Evolutionary conservation across 1,140 invertebrate species (phyloP).

Genomic region (Chironomus striatipennis): DNA sequence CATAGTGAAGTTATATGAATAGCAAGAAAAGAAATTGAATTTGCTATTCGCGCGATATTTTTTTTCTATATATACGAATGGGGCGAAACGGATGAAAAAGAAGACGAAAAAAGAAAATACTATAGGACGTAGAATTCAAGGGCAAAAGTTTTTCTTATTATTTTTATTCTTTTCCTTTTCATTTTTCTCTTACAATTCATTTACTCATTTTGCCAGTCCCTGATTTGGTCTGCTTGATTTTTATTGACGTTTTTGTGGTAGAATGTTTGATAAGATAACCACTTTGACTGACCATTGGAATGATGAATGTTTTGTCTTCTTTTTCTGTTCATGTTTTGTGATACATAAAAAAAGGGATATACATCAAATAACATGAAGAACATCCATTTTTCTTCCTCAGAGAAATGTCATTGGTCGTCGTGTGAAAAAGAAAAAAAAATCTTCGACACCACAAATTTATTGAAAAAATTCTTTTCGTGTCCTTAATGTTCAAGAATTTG

Average conservation of each 20-base stretch:
- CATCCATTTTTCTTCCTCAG: too few species aligned
- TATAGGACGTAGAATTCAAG: neutral
- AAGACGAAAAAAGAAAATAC: neutral
- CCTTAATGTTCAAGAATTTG: too few species aligned
- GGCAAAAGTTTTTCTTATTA: conserved; percentile 7
- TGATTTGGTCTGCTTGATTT: neutral
- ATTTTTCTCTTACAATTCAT: neutral
- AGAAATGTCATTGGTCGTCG: too few species aligned
- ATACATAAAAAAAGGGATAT: too few species aligned
- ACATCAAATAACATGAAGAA: too few species aligned
- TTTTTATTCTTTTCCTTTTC: neutral
- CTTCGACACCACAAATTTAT: too few species aligned
- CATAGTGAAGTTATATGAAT: neutral
- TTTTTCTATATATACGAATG: neutral
- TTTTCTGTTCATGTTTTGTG: too few species aligned
- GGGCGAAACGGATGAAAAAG: neutral
- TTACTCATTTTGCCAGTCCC: neutral
- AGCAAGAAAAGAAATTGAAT: neutral
- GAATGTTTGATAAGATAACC: neutral
- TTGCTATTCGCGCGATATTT: neutral
- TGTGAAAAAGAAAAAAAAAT: too few species aligned
- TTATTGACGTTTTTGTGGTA: neutral
- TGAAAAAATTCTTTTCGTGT: too few species aligned
- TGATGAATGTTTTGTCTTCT: too few species aligned
- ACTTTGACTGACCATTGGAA: too few species aligned